phyloP scores from a whole-genome alignment of 2,888 invertebrate species.

The Orgyia antiqua region DNA sequence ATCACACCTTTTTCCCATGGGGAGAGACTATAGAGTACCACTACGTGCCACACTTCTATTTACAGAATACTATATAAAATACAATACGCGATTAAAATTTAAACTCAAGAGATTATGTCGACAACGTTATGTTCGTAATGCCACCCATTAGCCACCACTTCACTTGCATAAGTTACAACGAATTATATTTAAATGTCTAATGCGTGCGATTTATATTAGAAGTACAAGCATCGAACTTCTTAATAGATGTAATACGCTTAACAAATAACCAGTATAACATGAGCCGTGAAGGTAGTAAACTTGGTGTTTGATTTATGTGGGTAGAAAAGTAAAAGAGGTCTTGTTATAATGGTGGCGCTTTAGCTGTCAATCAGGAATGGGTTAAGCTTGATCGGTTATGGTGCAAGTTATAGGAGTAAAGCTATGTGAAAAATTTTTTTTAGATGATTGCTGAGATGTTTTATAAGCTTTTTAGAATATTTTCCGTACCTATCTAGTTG shows the following conservation, averaged over 20 bases:
- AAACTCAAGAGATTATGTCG: slow-evolving; percentile 23
- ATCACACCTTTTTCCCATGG: too few species aligned
- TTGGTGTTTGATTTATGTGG: slow-evolving; percentile 7
- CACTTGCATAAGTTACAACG: slow-evolving; percentile 60
- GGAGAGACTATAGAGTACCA: too few species aligned
- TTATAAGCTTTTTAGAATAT: too few species aligned
- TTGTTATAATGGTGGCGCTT: slow-evolving; percentile 46
- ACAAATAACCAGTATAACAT: slow-evolving; percentile 34
- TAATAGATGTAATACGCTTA: slow-evolving; percentile 58
- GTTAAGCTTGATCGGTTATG: slow-evolving; percentile 35
- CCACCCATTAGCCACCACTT: slow-evolving; percentile 43
- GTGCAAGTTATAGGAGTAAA: slow-evolving; percentile 33
- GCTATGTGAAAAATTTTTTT: too few species aligned
- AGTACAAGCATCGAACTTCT: slow-evolving; percentile 48
- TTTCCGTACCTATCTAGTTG: too few species aligned
- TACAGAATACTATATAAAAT: slow-evolving; percentile 18
- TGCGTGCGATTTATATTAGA: slow-evolving; percentile 56
- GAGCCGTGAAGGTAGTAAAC: slow-evolving; percentile 23
- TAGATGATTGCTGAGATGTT: too few species aligned
- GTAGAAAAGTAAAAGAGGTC: slow-evolving; percentile 23
- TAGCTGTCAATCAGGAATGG: slow-evolving; percentile 62
- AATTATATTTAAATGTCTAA: slow-evolving; percentile 65
- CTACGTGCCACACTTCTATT: slow-evolving; percentile 12
- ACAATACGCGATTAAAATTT: slow-evolving; percentile 24
- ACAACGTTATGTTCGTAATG: slow-evolving; percentile 34